These are phyloP conservation scores for Mythimna vitellina DNA, from an alignment of 2,888 invertebrate species.

Conservation along the genomic window DNA sequence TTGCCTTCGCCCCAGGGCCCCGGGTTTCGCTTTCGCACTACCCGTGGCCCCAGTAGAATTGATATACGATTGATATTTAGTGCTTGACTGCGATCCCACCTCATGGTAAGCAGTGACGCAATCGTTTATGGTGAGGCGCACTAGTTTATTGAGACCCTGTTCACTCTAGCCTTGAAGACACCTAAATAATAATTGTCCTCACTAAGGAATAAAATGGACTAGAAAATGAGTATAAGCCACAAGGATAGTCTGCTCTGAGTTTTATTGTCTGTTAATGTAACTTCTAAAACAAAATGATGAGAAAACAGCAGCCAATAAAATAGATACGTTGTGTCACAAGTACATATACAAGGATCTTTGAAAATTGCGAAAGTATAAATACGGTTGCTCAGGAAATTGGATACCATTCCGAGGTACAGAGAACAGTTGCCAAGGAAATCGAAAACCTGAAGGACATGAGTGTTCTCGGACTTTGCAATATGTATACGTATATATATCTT, in stretches of 20 bases:
- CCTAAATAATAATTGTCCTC: too few relatives aligned
- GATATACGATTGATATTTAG: too few relatives aligned
- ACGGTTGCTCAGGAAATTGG: conserved; percentile 78
- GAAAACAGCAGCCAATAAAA: conserved; percentile 33
- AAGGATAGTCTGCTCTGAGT: not conserved
- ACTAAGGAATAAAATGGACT: not conserved
- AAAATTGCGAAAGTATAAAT: conserved; percentile 74
- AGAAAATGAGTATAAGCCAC: not conserved
- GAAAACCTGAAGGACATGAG: conserved; percentile 65
- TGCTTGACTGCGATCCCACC: too few relatives aligned
- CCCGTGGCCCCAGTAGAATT: too few relatives aligned
- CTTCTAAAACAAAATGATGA: conserved; percentile 16
- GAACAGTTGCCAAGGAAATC: conserved; percentile 76
- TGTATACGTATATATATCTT: conserved; percentile 23
- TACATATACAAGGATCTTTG: conserved; percentile 46
- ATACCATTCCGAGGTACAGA: conserved; percentile 71
- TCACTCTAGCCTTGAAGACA: too few relatives aligned
- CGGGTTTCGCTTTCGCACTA: too few relatives aligned
- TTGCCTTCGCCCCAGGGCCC: too few relatives aligned
- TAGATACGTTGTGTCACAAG: conserved; percentile 39
- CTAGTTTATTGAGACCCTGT: too few relatives aligned
- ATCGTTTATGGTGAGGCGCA: too few relatives aligned
- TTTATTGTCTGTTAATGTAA: conserved; percentile 3
- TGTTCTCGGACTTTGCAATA: conserved; percentile 30
- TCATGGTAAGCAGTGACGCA: too few relatives aligned